These are phyloP conservation scores for Dendrolimus pini DNA, from an alignment of 2,888 invertebrate genomes.

Conservation along the genomic window DNA sequence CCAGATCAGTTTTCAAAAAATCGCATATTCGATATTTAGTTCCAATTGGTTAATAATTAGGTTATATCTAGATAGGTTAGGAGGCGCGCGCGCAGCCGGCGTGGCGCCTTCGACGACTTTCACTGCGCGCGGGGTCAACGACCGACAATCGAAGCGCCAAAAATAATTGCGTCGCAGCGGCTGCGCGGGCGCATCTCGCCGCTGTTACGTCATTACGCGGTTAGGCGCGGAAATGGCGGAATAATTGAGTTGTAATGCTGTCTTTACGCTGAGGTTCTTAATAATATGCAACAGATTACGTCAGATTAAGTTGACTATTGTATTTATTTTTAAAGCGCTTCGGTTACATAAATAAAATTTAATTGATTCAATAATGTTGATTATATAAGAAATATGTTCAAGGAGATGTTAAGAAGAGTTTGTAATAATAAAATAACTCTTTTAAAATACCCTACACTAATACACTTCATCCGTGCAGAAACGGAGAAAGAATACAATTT, in stretches of 20 bases:
- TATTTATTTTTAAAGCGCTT: no score
- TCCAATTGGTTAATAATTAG: conserved; percentile 6
- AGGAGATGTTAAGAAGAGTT: no score
- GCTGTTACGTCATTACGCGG: neutral
- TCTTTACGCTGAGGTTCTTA: neutral
- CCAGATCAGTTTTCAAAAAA: no score
- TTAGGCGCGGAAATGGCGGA: neutral
- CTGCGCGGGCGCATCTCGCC: neutral
- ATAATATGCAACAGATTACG: neutral
- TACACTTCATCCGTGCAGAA: no score
- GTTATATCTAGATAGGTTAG: conserved; percentile 9
- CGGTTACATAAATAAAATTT: no score
- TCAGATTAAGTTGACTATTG: no score
- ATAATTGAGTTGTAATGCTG: neutral
- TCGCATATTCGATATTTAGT: neutral
- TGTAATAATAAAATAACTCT: no score
- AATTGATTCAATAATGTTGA: no score
- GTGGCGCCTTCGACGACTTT: conserved; percentile 62
- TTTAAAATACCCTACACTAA: no score
- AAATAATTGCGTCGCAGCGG: conserved; percentile 31
- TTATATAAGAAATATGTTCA: no score
- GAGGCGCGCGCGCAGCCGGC: conserved; percentile 35
- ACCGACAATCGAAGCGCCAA: conserved; percentile 42
- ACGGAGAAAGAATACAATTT: no score
- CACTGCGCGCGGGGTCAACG: conserved; percentile 48